Conservation (phyloP, 2,888 invertebrate genomes). For the Trimorus sp. region DNA sequence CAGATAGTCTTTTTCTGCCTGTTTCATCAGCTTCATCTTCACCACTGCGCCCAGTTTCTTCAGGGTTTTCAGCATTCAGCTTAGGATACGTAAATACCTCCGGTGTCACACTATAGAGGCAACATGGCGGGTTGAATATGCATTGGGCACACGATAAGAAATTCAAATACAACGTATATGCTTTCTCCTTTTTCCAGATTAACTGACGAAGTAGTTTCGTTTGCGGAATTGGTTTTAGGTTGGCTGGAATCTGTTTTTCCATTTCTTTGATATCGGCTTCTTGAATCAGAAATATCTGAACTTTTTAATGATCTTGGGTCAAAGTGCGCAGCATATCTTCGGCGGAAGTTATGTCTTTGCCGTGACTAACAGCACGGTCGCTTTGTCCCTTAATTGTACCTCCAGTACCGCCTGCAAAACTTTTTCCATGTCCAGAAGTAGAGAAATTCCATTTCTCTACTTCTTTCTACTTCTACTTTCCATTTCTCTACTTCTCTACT, state of each 20-base stretch:
- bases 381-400: constrained; percentile 2
- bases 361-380: background rate
- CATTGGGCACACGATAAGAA: background rate
- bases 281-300: background rate
- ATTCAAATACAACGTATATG: background rate
- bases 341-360: background rate
- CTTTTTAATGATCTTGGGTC: background rate
- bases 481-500: no score
- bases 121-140: background rate
- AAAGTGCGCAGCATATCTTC: background rate
- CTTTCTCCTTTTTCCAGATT: background rate
- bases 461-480: no score
- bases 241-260: background rate
- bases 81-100: background rate
- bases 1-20: background rate
- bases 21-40: no score
- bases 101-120: background rate
- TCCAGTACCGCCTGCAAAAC: constrained; percentile 1
- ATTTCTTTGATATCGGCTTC: background rate
- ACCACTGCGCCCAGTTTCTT: no score
- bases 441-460: constrained; percentile 11
- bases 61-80: no score
- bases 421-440: constrained; percentile 10
- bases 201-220: background rate
- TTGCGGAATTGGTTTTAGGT: background rate